Evolutionary conservation across 2,113 vertebrate genomes (phyloP).

Genomic region (Caretta caretta): DNA sequence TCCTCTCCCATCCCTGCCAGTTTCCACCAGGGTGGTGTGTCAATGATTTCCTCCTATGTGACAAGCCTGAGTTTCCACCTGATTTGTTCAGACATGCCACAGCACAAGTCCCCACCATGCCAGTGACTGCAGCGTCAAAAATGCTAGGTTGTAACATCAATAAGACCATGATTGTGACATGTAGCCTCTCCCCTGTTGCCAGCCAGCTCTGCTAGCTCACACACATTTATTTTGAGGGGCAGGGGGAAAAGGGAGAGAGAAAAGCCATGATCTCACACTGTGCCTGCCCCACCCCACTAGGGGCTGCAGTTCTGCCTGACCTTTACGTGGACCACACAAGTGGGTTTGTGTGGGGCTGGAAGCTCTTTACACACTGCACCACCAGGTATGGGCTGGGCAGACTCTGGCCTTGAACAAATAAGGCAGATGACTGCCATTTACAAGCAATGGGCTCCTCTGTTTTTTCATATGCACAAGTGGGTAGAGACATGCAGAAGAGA

Average conservation of each 20-base stretch:
- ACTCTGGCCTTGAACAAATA: neutral
- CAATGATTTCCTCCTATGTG: neutral
- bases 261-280: too few species aligned
- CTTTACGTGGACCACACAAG: neutral
- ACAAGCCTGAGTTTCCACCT: neutral
- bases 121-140: neutral
- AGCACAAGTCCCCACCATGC: neutral
- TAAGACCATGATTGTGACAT: neutral
- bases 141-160: neutral
- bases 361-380: neutral
- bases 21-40: neutral
- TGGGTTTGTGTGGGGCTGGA: neutral
- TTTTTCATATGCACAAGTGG: neutral
- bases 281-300: neutral
- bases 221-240: too few species aligned
- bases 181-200: neutral
- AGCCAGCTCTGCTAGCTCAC: too few species aligned
- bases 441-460: neutral
- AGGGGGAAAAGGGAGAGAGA: too few species aligned
- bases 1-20: neutral
- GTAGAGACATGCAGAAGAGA: neutral
- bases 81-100: fast-evolving
- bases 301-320: neutral
- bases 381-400: neutral
- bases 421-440: neutral